Base-by-base conservation (phyloP, 2,797 vertebrate genomes). In the Otolemur crassicaudatus region DNA sequence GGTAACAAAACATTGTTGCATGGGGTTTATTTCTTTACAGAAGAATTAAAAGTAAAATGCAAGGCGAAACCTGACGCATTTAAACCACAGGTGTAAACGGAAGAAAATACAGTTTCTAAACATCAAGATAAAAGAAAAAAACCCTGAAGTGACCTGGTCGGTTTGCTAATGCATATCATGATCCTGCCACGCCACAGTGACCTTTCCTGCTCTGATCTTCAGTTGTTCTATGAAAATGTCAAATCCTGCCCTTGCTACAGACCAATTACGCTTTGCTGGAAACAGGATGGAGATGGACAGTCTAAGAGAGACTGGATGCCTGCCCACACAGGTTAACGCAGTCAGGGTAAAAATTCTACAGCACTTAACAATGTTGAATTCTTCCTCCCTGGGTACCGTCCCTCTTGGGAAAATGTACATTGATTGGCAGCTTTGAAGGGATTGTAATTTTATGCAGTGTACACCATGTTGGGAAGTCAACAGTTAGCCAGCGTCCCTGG, bases 151-250 rank as follows among this genome's bases (percentile, higher is more conserved):
- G 19, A 92, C 72, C 12, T 0, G 0, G 16, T 73, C 97, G 69
- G 67, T 93, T 91, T 95, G 14, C 65, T 92, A 92, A 87, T 88
- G 75, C 29, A 4, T 22, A 25, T 37, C 90, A 84, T 58, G 82
- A 79, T 49, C 81, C 75, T 46, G 11, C n/a, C 27, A 11, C 2
- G 7, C 22, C 22, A 60, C 3, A 0, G 34, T 97, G 97, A 97
- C 94, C 96, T 98, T 98, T 97, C 81, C 14, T 58, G 31, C 10
- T 94, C 73, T 61, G 72, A 75, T 95, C 61, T 73, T 40, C 29
- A n/a, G 70, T 37, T 79, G 73, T 60, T 95, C 88, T 73, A 72
- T 93, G 95, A 94, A 98, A 98, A 98, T 96, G 94, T 97, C 98
- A 98, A 85, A 76, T 8, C 37, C 22, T 37, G 58, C 81, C 46